phyloP scores from a whole-genome alignment of 30 jellyfish, hydroid and myxozoan species.

The Hydra vulgaris region DNA sequence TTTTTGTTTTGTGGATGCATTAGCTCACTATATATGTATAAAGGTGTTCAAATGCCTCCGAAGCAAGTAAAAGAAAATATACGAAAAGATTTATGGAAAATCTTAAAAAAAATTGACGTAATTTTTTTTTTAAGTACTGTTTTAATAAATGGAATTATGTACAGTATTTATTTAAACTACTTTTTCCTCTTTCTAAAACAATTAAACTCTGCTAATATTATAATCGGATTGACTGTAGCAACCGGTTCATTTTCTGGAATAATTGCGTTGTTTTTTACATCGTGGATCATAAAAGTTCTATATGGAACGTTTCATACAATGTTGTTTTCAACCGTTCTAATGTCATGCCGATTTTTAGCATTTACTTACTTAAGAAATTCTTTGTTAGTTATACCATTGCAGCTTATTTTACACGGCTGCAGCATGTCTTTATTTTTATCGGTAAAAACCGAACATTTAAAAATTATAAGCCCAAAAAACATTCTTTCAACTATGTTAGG shows the following conservation, averaged over 20 bases:
- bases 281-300: constrained; percentile 18
- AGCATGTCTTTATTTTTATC: constrained; percentile 61
- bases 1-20: neutral
- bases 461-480: constrained; percentile 31
- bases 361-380: constrained; percentile 46
- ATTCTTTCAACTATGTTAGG: constrained; percentile 51
- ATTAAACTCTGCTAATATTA: constrained; percentile 28
- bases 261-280: constrained; percentile 46
- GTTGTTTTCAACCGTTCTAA: constrained; percentile 13
- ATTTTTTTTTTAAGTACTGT: constrained; percentile 39
- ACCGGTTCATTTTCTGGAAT: constrained; percentile 56
- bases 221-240: constrained; percentile 63
- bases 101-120: constrained; percentile 41
- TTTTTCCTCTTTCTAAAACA: constrained; percentile 35
- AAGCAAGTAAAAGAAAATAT: neutral
- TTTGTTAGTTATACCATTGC: constrained; percentile 46
- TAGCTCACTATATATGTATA: neutral
- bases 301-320: constrained; percentile 55
- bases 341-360: constrained; percentile 35
- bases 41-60: neutral
- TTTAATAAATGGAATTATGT: constrained; percentile 47
- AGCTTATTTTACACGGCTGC: constrained; percentile 45
- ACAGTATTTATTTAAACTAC: constrained; percentile 49
- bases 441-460: constrained; percentile 47
- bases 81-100: constrained; percentile 10